Evolutionary conservation across 2,797 vertebrate species (phyloP).

Genomic region (Caiman crocodilus): DNA sequence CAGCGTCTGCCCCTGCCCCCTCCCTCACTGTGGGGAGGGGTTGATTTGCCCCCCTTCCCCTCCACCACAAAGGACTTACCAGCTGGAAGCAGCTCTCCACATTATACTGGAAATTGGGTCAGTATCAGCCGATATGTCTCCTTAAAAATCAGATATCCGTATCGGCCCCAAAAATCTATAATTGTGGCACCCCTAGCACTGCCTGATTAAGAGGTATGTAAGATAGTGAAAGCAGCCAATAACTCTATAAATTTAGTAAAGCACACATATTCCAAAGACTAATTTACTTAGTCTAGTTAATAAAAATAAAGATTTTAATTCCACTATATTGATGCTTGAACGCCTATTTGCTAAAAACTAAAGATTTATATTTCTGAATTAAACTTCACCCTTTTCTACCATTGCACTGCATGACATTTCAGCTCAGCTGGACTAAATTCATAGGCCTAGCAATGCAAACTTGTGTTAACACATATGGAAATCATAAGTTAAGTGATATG

Average conservation of each 20-base stretch:
- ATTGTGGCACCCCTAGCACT: too few relatives aligned
- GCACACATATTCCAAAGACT: neutral
- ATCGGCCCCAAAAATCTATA: too few relatives aligned
- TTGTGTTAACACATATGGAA: slow-evolving; percentile 12
- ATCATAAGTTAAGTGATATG: too few relatives aligned
- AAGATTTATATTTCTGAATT: neutral
- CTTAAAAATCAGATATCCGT: too few relatives aligned
- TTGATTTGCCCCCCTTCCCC: too few relatives aligned
- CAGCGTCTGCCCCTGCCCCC: too few relatives aligned
- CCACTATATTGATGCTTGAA: neutral
- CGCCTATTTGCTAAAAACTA: neutral
- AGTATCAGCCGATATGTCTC: too few relatives aligned
- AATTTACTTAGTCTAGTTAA: neutral
- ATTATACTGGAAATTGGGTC: too few relatives aligned
- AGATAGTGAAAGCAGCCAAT: neutral
- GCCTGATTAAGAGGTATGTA: neutral
- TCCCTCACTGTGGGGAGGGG: too few relatives aligned
- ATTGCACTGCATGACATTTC: neutral
- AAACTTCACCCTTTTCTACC: neutral
- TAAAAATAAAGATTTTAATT: neutral
- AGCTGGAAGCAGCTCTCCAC: too few relatives aligned
- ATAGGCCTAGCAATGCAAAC: neutral
- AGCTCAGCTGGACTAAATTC: neutral
- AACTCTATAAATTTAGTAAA: neutral
- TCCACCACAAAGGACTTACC: too few relatives aligned